A percentile compares a stretch with the other conserved stretches of the same genome.
Conservation (phyloP, 1,140 invertebrate species). For the Penaeus vannamei region DNA sequence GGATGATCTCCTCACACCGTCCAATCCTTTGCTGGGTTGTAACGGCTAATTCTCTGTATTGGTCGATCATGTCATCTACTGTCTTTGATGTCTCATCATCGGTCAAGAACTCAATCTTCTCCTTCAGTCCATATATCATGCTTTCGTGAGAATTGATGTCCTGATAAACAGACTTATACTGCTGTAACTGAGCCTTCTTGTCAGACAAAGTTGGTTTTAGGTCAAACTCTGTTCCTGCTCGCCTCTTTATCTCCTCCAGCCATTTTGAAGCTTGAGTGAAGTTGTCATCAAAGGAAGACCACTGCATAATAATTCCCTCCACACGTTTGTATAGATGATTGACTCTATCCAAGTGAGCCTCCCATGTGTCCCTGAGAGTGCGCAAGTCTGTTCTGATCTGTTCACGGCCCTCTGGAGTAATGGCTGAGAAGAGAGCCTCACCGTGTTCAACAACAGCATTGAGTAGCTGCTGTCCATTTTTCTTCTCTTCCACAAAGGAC, state of each 20-base stretch:
- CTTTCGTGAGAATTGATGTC: conserved; percentile 68
- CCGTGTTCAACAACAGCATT: conserved; percentile 88
- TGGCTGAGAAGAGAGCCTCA: conserved; percentile 88
- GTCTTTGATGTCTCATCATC: conserved; percentile 65
- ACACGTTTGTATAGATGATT: conserved; percentile 88
- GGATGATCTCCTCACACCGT: conserved; percentile 81
- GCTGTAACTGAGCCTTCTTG: conserved; percentile 86
- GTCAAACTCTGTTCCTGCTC: conserved; percentile 78
- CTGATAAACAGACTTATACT: conserved; percentile 66
- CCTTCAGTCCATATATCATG: conserved; percentile 66
- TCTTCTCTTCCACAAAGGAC: conserved; percentile 81
- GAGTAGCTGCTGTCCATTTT: conserved; percentile 83
- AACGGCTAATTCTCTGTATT: conserved; percentile 75
- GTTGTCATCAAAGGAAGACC: conserved; percentile 92
- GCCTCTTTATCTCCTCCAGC: conserved; percentile 82
- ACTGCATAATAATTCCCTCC: conserved; percentile 87
- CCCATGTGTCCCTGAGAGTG: conserved; percentile 85
- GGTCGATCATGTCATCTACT: conserved; percentile 65
- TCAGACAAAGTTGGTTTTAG: conserved; percentile 84
- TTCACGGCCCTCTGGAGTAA: conserved; percentile 89
- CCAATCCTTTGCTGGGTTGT: conserved; percentile 80
- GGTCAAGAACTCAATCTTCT: conserved; percentile 66
- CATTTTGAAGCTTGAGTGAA: conserved; percentile 85
- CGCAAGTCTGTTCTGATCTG: conserved; percentile 85
- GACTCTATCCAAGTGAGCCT: conserved; percentile 86